Evolutionary conservation across 2,888 invertebrate genomes (phyloP).

Genomic region (Drosophila nr. perissopoda): DNA sequence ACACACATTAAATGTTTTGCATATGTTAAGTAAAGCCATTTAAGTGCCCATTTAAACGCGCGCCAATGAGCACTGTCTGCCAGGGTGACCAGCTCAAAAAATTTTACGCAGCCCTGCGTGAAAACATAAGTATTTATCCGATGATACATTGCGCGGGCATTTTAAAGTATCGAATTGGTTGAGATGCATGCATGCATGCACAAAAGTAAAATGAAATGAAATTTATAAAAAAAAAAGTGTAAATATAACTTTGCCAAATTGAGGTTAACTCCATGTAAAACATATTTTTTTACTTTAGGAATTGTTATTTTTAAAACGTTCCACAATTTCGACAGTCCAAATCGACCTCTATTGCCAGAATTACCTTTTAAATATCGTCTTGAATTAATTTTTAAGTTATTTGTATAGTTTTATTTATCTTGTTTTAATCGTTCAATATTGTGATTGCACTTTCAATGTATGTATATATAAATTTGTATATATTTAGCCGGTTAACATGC

Average conservation of each 20-base stretch:
- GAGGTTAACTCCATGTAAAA: neutral
- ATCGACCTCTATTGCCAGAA: neutral
- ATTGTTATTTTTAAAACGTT: neutral
- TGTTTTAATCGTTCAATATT: slow-evolving; percentile 55
- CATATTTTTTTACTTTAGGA: neutral
- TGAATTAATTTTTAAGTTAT: slow-evolving; percentile 4
- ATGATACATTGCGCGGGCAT: neutral
- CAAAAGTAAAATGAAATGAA: neutral
- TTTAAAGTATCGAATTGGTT: neutral
- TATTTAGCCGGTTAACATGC: slow-evolving; percentile 49
- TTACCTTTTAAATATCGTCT: neutral
- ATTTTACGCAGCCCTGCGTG: slow-evolving; percentile 19
- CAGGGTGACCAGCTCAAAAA: slow-evolving; percentile 31
- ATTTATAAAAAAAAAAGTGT: neutral
- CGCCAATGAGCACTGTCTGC: neutral
- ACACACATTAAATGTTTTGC: neutral
- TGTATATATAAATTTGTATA: slow-evolving; percentile 26
- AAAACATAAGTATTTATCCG: neutral
- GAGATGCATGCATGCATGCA: neutral
- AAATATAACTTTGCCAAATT: neutral
- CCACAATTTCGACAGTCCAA: neutral
- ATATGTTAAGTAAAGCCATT: neutral
- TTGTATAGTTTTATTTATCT: slow-evolving; percentile 57
- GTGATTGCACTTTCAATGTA: slow-evolving; percentile 45
- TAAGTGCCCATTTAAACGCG: slow-evolving; percentile 14